Evolutionary conservation across 2,797 vertebrate genomes (phyloP).

Genomic region (Artibeus lituratus): DNA sequence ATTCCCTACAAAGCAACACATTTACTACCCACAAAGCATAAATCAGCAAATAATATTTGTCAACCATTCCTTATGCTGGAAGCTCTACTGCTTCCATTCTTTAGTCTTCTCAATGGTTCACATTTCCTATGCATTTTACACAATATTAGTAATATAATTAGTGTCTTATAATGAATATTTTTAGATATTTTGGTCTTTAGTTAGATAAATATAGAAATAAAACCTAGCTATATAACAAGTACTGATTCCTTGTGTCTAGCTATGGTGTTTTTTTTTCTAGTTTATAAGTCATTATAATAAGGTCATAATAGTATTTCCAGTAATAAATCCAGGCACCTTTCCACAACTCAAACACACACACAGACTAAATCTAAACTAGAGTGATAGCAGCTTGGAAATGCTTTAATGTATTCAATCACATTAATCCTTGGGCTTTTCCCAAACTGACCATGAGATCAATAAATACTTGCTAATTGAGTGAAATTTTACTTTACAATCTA

Average conservation of each 20-base stretch:
- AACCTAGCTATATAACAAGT: neutral
- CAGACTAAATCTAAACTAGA: neutral
- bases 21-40: neutral
- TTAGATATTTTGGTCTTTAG: neutral
- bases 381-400: neutral
- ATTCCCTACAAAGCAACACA: neutral
- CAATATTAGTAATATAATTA: neutral
- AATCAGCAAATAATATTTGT: neutral
- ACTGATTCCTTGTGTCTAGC: neutral
- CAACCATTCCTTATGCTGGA: neutral
- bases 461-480: neutral
- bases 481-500: neutral
- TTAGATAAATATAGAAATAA: conserved; percentile 36
- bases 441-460: neutral
- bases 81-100: neutral
- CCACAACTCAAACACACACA: neutral
- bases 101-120: neutral
- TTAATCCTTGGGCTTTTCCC: neutral
- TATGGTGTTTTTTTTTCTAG: neutral
- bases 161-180: neutral
- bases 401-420: neutral
- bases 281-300: neutral
- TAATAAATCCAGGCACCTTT: neutral
- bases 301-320: neutral
- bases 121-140: neutral